These are phyloP conservation scores for Micrastur ruficollis DNA, from an alignment of 2,797 vertebrate species.

Conservation along the genomic window DNA sequence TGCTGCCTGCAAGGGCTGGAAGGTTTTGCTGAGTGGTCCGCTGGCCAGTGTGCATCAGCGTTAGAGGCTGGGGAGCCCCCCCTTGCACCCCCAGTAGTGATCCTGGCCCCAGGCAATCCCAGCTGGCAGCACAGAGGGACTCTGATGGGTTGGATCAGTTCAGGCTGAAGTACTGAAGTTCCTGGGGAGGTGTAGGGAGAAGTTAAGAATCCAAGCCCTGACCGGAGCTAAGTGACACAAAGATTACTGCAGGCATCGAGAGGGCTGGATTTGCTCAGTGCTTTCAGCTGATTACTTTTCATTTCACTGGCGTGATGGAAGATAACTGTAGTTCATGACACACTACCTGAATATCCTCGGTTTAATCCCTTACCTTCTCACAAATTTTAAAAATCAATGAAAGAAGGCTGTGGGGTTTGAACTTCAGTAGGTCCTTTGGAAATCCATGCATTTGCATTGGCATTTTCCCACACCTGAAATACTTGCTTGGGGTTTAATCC, in stretches of 20 bases:
- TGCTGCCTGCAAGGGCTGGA: not conserved
- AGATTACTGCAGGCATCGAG: slow-evolving; percentile 7
- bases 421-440: not conserved
- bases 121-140: not conserved
- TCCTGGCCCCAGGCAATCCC: not conserved
- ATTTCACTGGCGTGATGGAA: slow-evolving; percentile 21
- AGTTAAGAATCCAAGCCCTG: not conserved
- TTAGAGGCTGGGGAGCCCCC: not conserved
- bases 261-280: slow-evolving; percentile 2
- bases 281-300: not conserved
- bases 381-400: not conserved
- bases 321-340: slow-evolving; percentile 19
- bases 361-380: slow-evolving; percentile 8
- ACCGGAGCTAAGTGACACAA: not conserved
- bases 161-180: not conserved
- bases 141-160: not conserved
- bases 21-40: not conserved
- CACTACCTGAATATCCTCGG: not conserved
- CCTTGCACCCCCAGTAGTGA: not conserved
- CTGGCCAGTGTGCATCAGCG: not conserved
- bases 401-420: not conserved
- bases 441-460: not conserved
- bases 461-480: slow-evolving; percentile 22
- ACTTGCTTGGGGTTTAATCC: not conserved
- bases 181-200: not conserved